Evolutionary conservation across 2,888 invertebrate species (phyloP).

Genomic region (Amaurobius ferox): DNA sequence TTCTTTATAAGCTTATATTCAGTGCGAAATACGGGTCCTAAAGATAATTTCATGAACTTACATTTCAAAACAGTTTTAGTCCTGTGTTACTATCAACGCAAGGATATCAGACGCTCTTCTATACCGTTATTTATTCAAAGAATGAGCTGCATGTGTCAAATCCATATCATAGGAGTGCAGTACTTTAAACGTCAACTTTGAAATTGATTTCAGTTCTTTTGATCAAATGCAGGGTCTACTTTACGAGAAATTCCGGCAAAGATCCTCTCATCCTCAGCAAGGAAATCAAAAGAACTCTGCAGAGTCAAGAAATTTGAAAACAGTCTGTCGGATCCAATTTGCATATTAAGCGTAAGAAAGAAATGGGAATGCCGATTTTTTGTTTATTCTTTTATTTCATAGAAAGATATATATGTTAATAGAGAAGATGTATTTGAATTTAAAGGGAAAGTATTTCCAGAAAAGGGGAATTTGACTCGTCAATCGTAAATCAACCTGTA

Average conservation of each 20-base stretch:
- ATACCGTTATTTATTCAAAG: not conserved
- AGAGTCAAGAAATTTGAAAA: too few relatives aligned
- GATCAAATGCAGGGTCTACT: not conserved
- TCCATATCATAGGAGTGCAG: too few relatives aligned
- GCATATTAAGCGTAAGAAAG: not conserved
- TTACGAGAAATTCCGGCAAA: not conserved
- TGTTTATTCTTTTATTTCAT: not conserved
- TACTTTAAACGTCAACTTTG: not conserved
- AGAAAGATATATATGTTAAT: not conserved
- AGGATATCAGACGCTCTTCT: too few relatives aligned
- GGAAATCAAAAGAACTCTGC: too few relatives aligned
- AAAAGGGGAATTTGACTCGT: too few relatives aligned
- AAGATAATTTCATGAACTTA: too few relatives aligned
- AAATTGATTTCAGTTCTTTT: not conserved
- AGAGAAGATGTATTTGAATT: not conserved
- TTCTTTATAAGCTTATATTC: too few relatives aligned
- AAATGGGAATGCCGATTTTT: not conserved
- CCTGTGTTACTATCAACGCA: too few relatives aligned
- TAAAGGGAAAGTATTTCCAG: not conserved
- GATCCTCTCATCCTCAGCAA: not conserved
- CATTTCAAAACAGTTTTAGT: too few relatives aligned
- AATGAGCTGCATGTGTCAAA: not conserved
- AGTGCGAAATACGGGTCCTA: too few relatives aligned
- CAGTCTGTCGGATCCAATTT: not conserved
- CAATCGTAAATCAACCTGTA: too few relatives aligned